Conservation (phyloP, 2,888 invertebrate species). For the Macrosiphum euphorbiae region DNA sequence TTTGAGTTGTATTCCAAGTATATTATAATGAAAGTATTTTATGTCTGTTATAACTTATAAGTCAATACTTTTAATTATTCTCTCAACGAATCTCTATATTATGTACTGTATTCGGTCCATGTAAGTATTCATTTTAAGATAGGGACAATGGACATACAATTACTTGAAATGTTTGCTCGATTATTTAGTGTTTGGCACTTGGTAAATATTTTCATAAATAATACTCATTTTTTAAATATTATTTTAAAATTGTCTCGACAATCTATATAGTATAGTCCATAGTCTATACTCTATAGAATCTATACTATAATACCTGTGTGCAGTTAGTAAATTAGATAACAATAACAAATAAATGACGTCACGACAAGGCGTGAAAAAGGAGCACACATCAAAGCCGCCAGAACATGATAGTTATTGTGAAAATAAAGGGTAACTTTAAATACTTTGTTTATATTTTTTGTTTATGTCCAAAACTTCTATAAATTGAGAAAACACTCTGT, state of each 20-base stretch:
- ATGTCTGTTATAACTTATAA: neutral
- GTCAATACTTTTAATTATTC: neutral
- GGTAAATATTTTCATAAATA: neutral
- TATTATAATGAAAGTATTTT: neutral
- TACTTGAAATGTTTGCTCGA: neutral
- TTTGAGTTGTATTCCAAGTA: neutral
- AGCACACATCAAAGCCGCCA: accelerated
- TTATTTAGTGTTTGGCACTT: neutral
- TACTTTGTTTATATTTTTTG: neutral
- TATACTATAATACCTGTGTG: neutral
- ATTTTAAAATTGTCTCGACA: neutral
- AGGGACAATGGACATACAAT: neutral
- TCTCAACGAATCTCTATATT: neutral
- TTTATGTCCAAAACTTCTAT: no score
- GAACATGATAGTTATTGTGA: neutral
- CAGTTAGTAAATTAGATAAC: neutral
- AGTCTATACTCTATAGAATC: neutral
- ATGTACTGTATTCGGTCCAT: neutral
- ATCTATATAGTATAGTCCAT: neutral
- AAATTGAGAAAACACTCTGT: no score
- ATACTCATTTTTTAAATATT: neutral
- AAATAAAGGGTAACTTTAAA: neutral
- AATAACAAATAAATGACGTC: neutral
- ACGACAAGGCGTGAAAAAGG: neutral
- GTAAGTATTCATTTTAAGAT: neutral